A percentile compares a stretch with the other conserved stretches of the same genome.
Evolutionary conservation across 2,113 vertebrate genomes (phyloP).

Genomic region (Hippocampus guttulatus): DNA sequence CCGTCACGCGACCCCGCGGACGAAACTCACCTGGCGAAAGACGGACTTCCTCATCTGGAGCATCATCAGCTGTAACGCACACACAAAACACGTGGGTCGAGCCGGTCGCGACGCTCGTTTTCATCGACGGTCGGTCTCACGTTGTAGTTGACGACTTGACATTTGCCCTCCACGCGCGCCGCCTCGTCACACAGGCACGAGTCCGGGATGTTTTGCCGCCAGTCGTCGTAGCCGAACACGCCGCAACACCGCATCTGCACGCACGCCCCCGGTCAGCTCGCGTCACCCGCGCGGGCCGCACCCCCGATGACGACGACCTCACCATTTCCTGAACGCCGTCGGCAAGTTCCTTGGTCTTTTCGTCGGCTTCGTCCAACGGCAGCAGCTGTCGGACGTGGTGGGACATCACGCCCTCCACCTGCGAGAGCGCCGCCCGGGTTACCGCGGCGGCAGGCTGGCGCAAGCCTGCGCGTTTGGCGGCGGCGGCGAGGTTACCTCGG

Average conservation of each 20-base stretch:
- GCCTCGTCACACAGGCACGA: neutral
- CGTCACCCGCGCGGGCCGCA: too few relatives aligned
- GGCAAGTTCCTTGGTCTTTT: neutral
- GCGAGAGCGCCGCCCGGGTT: too few relatives aligned
- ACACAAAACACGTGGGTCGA: too few relatives aligned
- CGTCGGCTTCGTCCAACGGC: neutral
- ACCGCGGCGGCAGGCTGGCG: neutral
- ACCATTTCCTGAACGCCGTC: neutral
- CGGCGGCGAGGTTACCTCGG: neutral
- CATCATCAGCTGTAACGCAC: neutral
- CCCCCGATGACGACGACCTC: neutral
- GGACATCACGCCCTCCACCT: neutral
- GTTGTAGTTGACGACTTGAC: neutral
- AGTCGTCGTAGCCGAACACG: conserved; percentile 1
- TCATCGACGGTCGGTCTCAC: neutral
- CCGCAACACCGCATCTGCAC: conserved; percentile 1
- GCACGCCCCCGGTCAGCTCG: too few relatives aligned
- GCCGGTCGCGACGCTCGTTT: too few relatives aligned
- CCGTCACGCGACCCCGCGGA: neutral
- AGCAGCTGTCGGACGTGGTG: neutral
- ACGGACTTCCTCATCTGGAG: neutral
- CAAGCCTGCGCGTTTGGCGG: neutral
- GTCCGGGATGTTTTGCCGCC: neutral
- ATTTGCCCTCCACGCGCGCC: neutral
- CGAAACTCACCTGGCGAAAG: conserved; percentile 1